phyloP scores from a whole-genome alignment of 1,140 invertebrate species.

The Druon quercuslanigerum region DNA sequence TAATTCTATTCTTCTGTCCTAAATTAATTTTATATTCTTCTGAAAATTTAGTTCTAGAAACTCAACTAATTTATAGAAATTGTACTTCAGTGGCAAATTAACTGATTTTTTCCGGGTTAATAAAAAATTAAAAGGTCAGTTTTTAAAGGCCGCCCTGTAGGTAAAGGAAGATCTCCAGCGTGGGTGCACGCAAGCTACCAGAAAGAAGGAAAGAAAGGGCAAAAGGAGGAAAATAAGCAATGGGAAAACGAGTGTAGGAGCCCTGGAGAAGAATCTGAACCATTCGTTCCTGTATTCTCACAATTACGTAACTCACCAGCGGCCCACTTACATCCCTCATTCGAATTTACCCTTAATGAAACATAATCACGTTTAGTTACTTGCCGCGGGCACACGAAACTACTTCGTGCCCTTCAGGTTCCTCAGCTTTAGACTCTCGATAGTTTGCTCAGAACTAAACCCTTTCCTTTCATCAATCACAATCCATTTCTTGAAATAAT shows the following conservation, averaged over 20 bases:
- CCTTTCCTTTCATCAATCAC: conserved; percentile 11
- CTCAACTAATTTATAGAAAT: too few species aligned
- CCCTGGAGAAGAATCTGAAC: conserved; percentile 54
- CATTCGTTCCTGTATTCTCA: conserved; percentile 67
- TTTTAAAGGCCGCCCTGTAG: not conserved
- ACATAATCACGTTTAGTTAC: conserved; percentile 70
- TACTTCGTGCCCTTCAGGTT: conserved; percentile 27
- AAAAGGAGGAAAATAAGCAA: conserved; percentile 32
- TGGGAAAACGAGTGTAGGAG: conserved; percentile 42
- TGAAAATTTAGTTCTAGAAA: too few species aligned
- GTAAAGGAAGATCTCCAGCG: conserved; percentile 50
- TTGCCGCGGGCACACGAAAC: conserved; percentile 53
- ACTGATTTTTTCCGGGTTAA: not conserved
- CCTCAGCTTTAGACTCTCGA: not conserved
- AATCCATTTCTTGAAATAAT: not conserved
- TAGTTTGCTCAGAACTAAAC: not conserved
- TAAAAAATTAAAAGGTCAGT: conserved; percentile 8
- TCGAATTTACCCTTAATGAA: conserved; percentile 68
- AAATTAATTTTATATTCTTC: too few species aligned
- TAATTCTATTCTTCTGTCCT: too few species aligned
- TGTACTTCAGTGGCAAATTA: not conserved
- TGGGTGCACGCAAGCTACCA: conserved; percentile 68
- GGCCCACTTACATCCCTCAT: conserved; percentile 56
- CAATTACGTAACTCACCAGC: conserved; percentile 63
- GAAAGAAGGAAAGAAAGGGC: conserved; percentile 24